These are phyloP conservation scores for Drepana falcataria DNA, from an alignment of 2,888 invertebrate species.

Conservation along the genomic window DNA sequence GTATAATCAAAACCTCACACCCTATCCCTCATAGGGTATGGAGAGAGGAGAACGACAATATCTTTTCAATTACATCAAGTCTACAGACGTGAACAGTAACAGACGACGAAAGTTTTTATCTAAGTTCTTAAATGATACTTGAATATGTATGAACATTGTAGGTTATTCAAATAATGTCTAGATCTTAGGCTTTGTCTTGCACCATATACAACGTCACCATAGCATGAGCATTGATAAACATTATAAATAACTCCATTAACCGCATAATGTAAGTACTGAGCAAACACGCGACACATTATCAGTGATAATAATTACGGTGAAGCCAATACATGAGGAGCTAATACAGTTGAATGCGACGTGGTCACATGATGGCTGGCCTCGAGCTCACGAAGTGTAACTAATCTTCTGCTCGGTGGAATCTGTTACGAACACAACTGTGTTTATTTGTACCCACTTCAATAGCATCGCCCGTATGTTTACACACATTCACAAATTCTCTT, in stretches of 20 bases:
- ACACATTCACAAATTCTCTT: constrained; percentile 4
- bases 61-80: too few species aligned
- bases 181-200: too few species aligned
- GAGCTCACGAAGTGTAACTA: constrained; percentile 40
- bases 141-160: too few species aligned
- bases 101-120: too few species aligned
- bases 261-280: background rate
- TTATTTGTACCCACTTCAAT: constrained; percentile 26
- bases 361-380: constrained; percentile 28
- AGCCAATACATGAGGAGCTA: background rate
- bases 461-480: constrained; percentile 16
- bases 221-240: background rate
- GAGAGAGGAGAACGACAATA: too few species aligned
- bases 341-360: constrained; percentile 4
- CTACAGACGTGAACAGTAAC: too few species aligned
- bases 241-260: too few species aligned
- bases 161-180: too few species aligned
- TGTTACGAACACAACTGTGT: constrained; percentile 28
- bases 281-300: background rate
- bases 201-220: too few species aligned
- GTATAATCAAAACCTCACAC: too few species aligned
- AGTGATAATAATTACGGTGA: background rate
- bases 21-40: too few species aligned
- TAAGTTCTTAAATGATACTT: too few species aligned
- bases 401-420: constrained; percentile 43